phyloP scores from a whole-genome alignment of 2,797 vertebrate species.

The Semotilus atromaculatus region DNA sequence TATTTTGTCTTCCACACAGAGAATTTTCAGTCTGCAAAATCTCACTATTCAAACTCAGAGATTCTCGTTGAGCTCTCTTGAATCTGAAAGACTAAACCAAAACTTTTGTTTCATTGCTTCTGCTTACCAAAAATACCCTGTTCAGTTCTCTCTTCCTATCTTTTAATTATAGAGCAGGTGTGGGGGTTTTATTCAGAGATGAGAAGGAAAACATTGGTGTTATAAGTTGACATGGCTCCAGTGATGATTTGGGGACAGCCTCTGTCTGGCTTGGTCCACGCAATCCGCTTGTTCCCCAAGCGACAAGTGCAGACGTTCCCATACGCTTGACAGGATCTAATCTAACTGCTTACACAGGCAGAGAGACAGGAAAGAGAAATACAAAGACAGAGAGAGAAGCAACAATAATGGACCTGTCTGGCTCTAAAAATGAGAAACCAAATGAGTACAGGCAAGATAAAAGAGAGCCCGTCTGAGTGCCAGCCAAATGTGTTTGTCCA shows the following conservation, averaged over 20 bases:
- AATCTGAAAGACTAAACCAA: slow-evolving; percentile 14
- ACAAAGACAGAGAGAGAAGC: slow-evolving; percentile 1
- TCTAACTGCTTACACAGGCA: slow-evolving; percentile 15
- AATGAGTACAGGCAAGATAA: slow-evolving; percentile 5
- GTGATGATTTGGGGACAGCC: slow-evolving; percentile 12
- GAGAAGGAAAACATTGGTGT: background rate
- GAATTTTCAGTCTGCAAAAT: background rate
- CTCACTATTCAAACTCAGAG: background rate
- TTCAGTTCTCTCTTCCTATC: background rate
- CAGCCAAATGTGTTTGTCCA: background rate
- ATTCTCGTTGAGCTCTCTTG: background rate
- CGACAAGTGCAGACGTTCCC: background rate
- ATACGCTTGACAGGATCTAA: slow-evolving; percentile 13
- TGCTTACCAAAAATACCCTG: slow-evolving; percentile 5
- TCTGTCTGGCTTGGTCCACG: background rate
- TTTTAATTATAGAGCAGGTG: background rate
- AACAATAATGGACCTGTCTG: background rate
- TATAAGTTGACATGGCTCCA: slow-evolving; percentile 3
- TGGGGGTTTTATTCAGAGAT: background rate
- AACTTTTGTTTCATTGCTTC: background rate
- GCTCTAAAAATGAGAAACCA: slow-evolving; percentile 1
- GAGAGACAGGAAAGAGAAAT: background rate
- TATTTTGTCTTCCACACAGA: background rate
- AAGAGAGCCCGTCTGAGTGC: background rate
- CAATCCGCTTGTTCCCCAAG: background rate